Evolutionary conservation across 2,888 invertebrate species (phyloP), one percentile per base, ranked within the genome.

Genomic region (Eugnorisma glareosa): DNA sequence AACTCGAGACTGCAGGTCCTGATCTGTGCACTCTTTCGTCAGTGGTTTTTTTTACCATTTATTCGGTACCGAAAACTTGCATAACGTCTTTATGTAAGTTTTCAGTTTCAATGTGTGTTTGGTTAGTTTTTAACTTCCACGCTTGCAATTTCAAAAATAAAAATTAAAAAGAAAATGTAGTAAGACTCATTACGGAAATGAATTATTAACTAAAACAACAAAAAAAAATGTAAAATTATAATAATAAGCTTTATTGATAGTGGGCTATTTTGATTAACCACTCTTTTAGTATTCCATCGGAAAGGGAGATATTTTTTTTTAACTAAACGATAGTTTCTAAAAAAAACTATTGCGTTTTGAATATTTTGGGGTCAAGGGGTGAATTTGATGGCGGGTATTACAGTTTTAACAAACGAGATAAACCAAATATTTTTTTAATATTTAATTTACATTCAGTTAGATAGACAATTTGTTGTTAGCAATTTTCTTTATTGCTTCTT

Each of bases 401-500:
- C 35, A 63, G 48, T 61, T 28, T 31, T 35, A 18, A 61, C 18
- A 71, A 71, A 71, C 45, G 6, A 35, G 61, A 71, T 72, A 40
- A 64, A 66, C 5, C 54, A 66, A 54, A 57, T 73, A 43, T 66
- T 43, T 67, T 64, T 66, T 66, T 57, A 73, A 21, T 73, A 28
- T 51, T 51, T 40, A 40, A 51, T 54, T 54, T n/a, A 54, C 77
- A 64, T 76, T 75, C n/a, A n/a, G n/a, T n/a, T n/a, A n/a, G 48
- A 83, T 76, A 21, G 79, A 67, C 61, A 85, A 69, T 54, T 74
- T 68, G 11, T 45, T 71, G 3, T 48, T 24, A 7, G 24, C 24
- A 43, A 24, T 48, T 48, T 48, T 48, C 48, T 48, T 35, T 59
- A 83, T n/a, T 13, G 80, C 83, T 71, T 83, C 80, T 68, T 82